Base-by-base conservation (phyloP, 2,888 invertebrate genomes). In the Meliscaeva auricollis region DNA sequence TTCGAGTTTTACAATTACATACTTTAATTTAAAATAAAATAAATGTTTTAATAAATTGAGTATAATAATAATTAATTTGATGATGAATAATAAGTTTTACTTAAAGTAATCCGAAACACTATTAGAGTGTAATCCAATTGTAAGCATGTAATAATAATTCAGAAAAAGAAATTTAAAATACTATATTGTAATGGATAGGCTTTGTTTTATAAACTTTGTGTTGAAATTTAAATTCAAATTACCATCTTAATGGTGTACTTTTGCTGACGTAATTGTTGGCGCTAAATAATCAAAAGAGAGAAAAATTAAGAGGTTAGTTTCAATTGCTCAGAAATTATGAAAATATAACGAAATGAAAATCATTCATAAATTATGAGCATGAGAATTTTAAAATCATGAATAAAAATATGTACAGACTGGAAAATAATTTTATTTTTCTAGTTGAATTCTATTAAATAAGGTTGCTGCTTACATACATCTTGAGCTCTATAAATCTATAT, bases 101-200 rank as follows among this genome's bases (percentile, higher is more conserved):
- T 91, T 91, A 89, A 91, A 91, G 89, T 91, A 91, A 88, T 91
- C 91, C 69, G 91, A 90, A 70, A 91, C 91, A 89, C 91, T 91
- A 88, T 78, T 32, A 44, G 13, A 52, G 46, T 83, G 46, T 41
- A 9, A 50, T 88, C 87, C 87, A 87, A 52, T 68, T 69, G 81
- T 73, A 44, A 44, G 85, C 85, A 77, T 81, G 77, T 38, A 20
- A 38, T 56, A 81, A 58, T 76, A 38, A 69, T 80, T 68, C 15
- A n/a, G 48, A 79, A 30, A 69, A 69, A 22, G 74, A 26, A 41
- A 70, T 26, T 2, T 26, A 22, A 52, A 56, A 48, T 56, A 85
- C 26, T 32, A 46, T 26, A 30, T 32, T 80, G 80, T 80, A 80
- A 76, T 80, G 84, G 54, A 46, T 64, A 11, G 13, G 64, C 30